Conservation (phyloP, 1,140 invertebrate species). For the Rhagoletis zephyria region DNA sequence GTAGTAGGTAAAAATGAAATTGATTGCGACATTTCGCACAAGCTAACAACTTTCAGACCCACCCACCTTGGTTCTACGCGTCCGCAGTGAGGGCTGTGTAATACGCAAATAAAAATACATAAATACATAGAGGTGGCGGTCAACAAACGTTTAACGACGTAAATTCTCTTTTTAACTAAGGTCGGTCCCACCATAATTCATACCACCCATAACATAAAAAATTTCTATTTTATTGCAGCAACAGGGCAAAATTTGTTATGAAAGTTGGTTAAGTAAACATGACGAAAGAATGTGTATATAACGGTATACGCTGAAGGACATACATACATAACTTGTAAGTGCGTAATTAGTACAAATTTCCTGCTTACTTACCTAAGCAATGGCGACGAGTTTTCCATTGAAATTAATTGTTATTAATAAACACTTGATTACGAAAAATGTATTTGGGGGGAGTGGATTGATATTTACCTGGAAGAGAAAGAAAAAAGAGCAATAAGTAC, state of each 20-base stretch:
- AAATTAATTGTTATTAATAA: constrained; percentile 43
- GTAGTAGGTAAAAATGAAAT: background rate
- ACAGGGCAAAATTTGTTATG: background rate
- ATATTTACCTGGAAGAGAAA: constrained; percentile 39
- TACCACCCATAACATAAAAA: constrained; percentile 22
- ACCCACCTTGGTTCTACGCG: background rate
- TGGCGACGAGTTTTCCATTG: constrained; percentile 9
- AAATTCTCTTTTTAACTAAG: background rate
- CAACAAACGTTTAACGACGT: background rate
- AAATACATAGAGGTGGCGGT: background rate
- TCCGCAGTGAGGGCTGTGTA: background rate
- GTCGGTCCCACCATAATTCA: background rate
- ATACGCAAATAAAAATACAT: no score
- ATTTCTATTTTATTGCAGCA: constrained; percentile 28
- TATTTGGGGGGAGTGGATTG: background rate
- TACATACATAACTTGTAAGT: background rate
- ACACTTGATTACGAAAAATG: background rate
- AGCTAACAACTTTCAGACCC: background rate
- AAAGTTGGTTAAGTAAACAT: background rate
- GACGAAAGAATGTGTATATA: background rate
- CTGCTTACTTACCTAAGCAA: constrained; percentile 21
- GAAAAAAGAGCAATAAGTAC: background rate
- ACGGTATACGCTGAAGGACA: background rate
- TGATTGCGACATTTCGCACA: constrained; percentile 42
- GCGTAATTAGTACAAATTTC: constrained; percentile 45